phyloP scores from a whole-genome alignment of 2,797 vertebrate genomes.

The Oryzias dopingdopingensis region DNA sequence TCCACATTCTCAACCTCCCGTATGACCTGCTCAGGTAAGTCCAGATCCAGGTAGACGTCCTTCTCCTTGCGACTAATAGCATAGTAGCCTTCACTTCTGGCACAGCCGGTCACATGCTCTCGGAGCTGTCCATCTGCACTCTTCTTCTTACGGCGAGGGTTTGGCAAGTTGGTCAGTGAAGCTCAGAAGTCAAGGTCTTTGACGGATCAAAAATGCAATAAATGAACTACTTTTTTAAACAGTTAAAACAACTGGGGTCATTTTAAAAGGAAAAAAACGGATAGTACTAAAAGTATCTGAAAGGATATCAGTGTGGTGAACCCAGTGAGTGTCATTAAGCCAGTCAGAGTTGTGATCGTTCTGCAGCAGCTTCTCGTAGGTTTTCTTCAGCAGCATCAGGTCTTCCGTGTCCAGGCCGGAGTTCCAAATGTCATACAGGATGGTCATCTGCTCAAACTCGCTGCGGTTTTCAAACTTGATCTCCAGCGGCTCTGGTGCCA shows the following conservation, averaged over 20 bases:
- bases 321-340: conserved; percentile 97
- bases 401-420: conserved; percentile 88
- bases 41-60: conserved; percentile 89
- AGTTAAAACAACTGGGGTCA: not conserved
- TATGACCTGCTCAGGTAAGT: conserved; percentile 81
- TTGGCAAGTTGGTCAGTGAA: conserved; percentile 89
- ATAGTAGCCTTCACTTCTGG: conserved; percentile 91
- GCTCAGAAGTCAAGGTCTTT: conserved; percentile 77
- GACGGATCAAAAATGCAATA: not conserved
- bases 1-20: conserved; percentile 83
- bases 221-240: not conserved
- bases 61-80: conserved; percentile 94
- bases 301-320: conserved; percentile 93
- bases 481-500: conserved; percentile 2
- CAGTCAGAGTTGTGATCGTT: conserved; percentile 87
- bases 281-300: too few relatives aligned
- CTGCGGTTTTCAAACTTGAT: conserved; percentile 78
- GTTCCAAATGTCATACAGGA: conserved; percentile 95
- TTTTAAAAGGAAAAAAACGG: too few relatives aligned
- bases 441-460: conserved; percentile 95
- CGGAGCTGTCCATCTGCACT: conserved; percentile 78
- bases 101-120: conserved; percentile 87
- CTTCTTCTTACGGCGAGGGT: conserved; percentile 86
- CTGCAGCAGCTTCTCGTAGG: conserved; percentile 86
- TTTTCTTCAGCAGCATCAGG: conserved; percentile 81